A percentile compares a stretch with the other conserved stretches of the same genome.
Evolutionary conservation across 2,113 vertebrate species (phyloP).

Genomic region (Thamnophis sirtalis): DNA sequence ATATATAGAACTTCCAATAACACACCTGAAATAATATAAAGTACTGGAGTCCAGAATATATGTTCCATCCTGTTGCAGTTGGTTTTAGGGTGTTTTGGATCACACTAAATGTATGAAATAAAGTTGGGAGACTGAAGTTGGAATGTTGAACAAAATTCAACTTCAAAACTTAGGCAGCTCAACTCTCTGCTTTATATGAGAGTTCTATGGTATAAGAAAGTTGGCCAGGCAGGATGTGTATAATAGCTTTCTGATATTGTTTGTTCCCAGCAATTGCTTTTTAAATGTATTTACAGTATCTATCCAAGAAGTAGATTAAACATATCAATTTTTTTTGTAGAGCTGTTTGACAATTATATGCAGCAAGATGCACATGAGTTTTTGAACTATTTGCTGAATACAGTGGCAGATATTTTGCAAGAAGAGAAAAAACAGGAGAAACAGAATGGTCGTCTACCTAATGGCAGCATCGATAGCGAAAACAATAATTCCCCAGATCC

Average conservation of each 20-base stretch:
- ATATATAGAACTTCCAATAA: neutral
- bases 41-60: neutral
- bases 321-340: slow-evolving; percentile 64
- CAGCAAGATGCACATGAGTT: slow-evolving; percentile 98
- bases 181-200: neutral
- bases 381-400: slow-evolving; percentile 96
- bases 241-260: neutral
- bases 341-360: slow-evolving; percentile 99
- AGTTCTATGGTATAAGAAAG: neutral
- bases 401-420: slow-evolving; percentile 94
- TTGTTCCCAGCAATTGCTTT: neutral
- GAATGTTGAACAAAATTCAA: neutral
- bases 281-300: neutral
- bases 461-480: slow-evolving; percentile 71
- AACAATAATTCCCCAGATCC: slow-evolving; percentile 72
- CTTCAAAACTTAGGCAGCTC: neutral
- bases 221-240: neutral
- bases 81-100: neutral
- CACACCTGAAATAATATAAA: neutral
- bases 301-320: neutral
- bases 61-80: neutral
- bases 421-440: slow-evolving; percentile 95
- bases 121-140: neutral
- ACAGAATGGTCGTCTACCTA: slow-evolving; percentile 90
- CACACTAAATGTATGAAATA: neutral